Evolutionary conservation across 2,888 invertebrate genomes (phyloP).

Genomic region (Synergus gifuensis): DNA sequence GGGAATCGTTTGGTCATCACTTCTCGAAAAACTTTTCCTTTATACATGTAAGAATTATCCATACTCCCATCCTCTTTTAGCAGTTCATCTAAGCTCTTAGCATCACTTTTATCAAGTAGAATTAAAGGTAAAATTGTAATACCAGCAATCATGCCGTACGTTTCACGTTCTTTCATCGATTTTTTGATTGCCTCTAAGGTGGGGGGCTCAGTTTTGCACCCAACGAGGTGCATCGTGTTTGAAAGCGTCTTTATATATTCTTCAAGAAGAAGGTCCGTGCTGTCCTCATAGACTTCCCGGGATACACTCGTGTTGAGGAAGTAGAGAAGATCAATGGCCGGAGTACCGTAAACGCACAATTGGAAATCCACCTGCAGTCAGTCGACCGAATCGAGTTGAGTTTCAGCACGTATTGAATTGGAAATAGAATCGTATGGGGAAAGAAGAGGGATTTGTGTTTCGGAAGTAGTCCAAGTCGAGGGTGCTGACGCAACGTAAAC

Average conservation of each 20-base stretch:
- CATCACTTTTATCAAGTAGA: constrained; percentile 62
- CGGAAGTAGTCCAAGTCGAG: constrained; percentile 63
- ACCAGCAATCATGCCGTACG: constrained; percentile 61
- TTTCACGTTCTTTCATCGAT: constrained; percentile 55
- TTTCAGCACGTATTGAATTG: constrained; percentile 64
- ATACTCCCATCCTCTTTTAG: constrained; percentile 48
- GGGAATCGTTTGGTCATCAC: constrained; percentile 63
- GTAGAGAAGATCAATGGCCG: constrained; percentile 78
- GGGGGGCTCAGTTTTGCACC: constrained; percentile 66
- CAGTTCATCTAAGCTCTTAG: constrained; percentile 64
- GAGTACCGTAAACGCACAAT: constrained; percentile 75
- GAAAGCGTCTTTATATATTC: constrained; percentile 63
- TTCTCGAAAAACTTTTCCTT: constrained; percentile 54
- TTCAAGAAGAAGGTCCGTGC: constrained; percentile 58
- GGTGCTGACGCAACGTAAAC: constrained; percentile 42
- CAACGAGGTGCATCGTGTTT: constrained; percentile 63
- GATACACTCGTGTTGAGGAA: constrained; percentile 76
- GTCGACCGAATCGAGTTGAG: constrained; percentile 45
- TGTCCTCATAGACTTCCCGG: constrained; percentile 56
- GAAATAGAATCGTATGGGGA: constrained; percentile 61
- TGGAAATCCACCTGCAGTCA: constrained; percentile 78
- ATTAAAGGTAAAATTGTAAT: constrained; percentile 65
- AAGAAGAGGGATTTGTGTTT: constrained; percentile 61
- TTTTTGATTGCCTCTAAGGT: constrained; percentile 59
- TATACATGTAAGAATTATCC: constrained; percentile 55